Evolutionary conservation across 2,888 invertebrate genomes (phyloP).

Genomic region (Mesoligia furuncula): DNA sequence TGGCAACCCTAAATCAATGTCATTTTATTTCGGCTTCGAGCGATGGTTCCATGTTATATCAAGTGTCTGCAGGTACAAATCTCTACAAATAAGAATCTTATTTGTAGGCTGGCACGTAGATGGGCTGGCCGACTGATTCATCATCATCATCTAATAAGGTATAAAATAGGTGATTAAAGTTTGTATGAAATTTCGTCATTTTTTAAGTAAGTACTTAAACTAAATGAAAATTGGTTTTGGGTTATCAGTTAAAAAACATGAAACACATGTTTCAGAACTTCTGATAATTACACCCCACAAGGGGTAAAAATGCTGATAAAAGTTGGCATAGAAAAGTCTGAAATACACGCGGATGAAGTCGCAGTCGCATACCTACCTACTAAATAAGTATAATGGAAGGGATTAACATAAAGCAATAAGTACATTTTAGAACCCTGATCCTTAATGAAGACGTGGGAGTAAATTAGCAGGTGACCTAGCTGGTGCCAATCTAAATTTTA

Average conservation of each 20-base stretch:
- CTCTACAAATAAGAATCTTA: not conserved
- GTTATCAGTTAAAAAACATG: not conserved
- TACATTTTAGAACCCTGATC: not conserved
- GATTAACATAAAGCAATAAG: not conserved
- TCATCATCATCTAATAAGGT: not conserved
- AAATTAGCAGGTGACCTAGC: constrained; percentile 2
- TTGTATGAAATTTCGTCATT: not conserved
- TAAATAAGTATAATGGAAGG: not conserved
- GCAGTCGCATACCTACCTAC: not conserved
- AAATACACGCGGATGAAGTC: not conserved
- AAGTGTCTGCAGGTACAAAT: not conserved
- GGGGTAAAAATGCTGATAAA: not conserved
- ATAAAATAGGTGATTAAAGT: not conserved
- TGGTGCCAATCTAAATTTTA: constrained; percentile 14
- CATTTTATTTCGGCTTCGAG: constrained; percentile 7
- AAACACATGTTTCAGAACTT: not conserved
- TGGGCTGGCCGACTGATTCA: too few relatives aligned
- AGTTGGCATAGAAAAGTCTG: not conserved
- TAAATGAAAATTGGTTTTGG: not conserved
- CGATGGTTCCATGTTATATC: not conserved
- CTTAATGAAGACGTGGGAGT: constrained; percentile 19
- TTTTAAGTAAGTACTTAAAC: not conserved
- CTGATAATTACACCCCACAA: not conserved
- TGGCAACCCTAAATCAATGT: constrained; percentile 38
- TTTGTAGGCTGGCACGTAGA: too few relatives aligned